Percentiles rank a stretch among this genome's conserved stretches.
Evolutionary conservation across 2,797 vertebrate species (phyloP).

Genomic region (Gouania willdenowi): DNA sequence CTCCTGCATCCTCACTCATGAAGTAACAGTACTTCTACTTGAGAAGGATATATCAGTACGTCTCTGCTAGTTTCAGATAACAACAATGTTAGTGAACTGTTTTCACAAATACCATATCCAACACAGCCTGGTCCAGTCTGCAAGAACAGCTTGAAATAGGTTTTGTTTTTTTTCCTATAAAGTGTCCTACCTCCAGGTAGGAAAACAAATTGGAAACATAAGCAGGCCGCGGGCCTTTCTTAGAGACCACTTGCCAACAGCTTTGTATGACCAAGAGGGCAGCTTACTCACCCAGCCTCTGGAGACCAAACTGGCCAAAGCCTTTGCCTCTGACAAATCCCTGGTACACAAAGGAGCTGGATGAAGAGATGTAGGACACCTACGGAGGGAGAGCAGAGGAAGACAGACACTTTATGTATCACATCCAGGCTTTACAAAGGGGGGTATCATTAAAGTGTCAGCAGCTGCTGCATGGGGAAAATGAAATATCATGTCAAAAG

Average conservation of each 20-base stretch:
- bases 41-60: no score
- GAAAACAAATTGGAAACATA: neutral
- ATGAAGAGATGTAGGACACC: slow-evolving; percentile 91
- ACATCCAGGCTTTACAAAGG: slow-evolving; percentile 51
- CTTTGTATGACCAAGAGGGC: slow-evolving; percentile 18
- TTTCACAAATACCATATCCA: slow-evolving; percentile 14
- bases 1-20: no score
- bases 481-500: slow-evolving; percentile 64
- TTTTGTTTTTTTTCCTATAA: neutral
- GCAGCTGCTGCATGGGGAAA: slow-evolving; percentile 47
- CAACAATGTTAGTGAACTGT: slow-evolving; percentile 5
- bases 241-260: neutral
- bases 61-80: neutral
- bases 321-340: slow-evolving; percentile 95
- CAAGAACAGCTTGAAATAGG: slow-evolving; percentile 6
- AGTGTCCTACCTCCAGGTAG: neutral
- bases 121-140: neutral
- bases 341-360: slow-evolving; percentile 94
- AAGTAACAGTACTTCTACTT: no score
- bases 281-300: slow-evolving; percentile 86
- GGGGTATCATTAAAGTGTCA: slow-evolving; percentile 67
- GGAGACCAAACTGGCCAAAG: slow-evolving; percentile 97
- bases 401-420: slow-evolving; percentile 53
- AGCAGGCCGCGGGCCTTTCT: neutral
- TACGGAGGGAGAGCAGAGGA: slow-evolving; percentile 54